Evolutionary conservation across 2,113 vertebrate genomes (phyloP).

Genomic region (Chionis minor): DNA sequence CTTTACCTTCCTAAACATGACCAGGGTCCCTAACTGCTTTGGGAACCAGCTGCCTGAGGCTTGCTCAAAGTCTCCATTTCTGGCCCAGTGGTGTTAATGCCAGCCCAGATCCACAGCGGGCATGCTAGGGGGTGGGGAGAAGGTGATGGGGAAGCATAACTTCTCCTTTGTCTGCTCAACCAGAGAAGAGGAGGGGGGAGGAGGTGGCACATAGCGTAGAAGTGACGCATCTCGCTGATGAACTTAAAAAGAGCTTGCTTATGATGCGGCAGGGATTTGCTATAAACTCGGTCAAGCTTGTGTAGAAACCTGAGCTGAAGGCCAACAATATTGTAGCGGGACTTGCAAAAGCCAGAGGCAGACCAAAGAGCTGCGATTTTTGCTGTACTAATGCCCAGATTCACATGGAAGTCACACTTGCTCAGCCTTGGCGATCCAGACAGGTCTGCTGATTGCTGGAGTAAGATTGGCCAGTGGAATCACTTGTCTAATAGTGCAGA

Average conservation of each 20-base stretch:
- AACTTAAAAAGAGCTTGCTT: neutral
- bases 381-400: neutral
- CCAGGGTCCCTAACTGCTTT: neutral
- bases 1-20: neutral
- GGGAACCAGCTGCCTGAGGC: neutral
- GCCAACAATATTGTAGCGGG: neutral
- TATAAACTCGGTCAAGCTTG: neutral
- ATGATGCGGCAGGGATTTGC: neutral
- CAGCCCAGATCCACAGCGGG: accelerated
- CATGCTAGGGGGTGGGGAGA: neutral
- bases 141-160: neutral
- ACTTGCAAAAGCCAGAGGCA: neutral
- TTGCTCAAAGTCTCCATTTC: neutral
- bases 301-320: neutral
- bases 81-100: neutral
- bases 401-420: neutral
- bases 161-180: neutral
- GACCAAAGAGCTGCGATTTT: neutral
- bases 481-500: neutral
- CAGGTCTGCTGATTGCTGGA: neutral
- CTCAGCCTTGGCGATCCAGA: neutral
- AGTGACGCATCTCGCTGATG: neutral
- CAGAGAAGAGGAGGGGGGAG: neutral
- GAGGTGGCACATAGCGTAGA: neutral
- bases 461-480: neutral